Evolutionary conservation across 2,888 invertebrate species (phyloP), one percentile per base, ranked within the genome.

Genomic region (Mythimna loreyi): DNA sequence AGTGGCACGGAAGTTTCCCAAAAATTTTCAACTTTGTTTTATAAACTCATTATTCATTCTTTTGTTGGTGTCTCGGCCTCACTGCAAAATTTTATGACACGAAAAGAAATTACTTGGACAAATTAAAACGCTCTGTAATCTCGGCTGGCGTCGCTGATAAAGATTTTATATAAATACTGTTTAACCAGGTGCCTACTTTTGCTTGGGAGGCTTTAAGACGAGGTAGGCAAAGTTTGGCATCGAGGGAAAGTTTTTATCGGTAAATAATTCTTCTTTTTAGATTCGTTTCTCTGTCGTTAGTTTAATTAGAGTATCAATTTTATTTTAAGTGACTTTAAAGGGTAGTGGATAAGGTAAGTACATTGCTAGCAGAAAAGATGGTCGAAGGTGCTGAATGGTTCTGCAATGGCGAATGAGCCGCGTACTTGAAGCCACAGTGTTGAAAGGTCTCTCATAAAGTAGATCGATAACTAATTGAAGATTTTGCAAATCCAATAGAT

Each of bases 21-120:
- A 90, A 93, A 93, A 92, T 92, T 89, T 86, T 86, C 88, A 94
- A 95, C 94, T 95, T 95, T 94, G 95, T 94, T 94, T 92, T 87
- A 87, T 86, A 91, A 93, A 92, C 92, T 92, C 91, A 94, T 95
- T 94, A 94, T 85, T 95, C 95, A 95, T 94, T 92, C 94, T 94
- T 94, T 95, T 95, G 95, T 94, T 93, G 87, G 91, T 89, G 89
- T 88, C 90, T 85, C 87, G 87, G 89, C 89, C 86, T 84, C 89
- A 91, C 90, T 92, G 93, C 90, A 90, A 91, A 92, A 92, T 94
- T 94, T 92, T 91, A 92, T 92, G 91, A 92, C 91, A 90, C 90
- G 90, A 92, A 92, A 92, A 93, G 93, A 93, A 93, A 93, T 92
- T 92, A 92, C 90, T 91, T 86, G 87, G 86, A 91, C 91, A 92